Conservation (phyloP, 2,888 invertebrate genomes). For the Philhelius pedissequus region DNA sequence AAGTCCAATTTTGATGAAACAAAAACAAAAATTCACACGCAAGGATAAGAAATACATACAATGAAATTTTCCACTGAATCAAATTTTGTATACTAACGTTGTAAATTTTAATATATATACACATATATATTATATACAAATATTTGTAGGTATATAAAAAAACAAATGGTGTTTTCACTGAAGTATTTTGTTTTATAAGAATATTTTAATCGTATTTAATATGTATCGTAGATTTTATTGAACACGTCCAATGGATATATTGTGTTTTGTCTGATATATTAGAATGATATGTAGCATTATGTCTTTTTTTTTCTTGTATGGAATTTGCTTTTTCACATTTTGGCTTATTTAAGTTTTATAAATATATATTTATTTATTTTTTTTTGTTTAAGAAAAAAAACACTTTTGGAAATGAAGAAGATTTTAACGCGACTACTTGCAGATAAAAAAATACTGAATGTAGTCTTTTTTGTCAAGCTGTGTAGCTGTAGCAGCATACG, state of each 20-base stretch:
- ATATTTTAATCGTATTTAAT: neutral
- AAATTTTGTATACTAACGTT: slow-evolving; percentile 44
- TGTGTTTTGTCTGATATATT: slow-evolving; percentile 37
- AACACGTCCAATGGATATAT: slow-evolving; percentile 60
- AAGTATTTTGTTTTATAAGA: slow-evolving; percentile 34
- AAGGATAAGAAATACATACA: slow-evolving; percentile 45
- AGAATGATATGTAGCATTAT: slow-evolving; percentile 60
- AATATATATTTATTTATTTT: slow-evolving; percentile 2
- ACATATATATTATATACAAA: neutral
- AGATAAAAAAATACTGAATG: slow-evolving; percentile 65
- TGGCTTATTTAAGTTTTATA: neutral
- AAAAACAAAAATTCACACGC: slow-evolving; percentile 15
- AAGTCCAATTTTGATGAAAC: slow-evolving; percentile 37
- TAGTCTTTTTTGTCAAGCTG: slow-evolving; percentile 61
- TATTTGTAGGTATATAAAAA: too few species aligned
- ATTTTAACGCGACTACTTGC: slow-evolving; percentile 67
- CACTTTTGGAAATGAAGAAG: slow-evolving; percentile 63
- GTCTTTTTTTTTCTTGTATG: slow-evolving; percentile 5
- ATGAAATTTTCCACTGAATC: neutral
- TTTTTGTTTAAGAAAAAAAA: slow-evolving; percentile 23
- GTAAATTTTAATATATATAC: neutral
- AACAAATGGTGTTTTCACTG: slow-evolving; percentile 37
- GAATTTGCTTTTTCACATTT: slow-evolving; percentile 47
- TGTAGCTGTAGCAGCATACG: slow-evolving; percentile 67
- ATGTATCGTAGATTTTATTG: slow-evolving; percentile 29